Base-by-base conservation (phyloP, 2,113 vertebrate genomes). In the Machaerirhynchus nigripectus region DNA sequence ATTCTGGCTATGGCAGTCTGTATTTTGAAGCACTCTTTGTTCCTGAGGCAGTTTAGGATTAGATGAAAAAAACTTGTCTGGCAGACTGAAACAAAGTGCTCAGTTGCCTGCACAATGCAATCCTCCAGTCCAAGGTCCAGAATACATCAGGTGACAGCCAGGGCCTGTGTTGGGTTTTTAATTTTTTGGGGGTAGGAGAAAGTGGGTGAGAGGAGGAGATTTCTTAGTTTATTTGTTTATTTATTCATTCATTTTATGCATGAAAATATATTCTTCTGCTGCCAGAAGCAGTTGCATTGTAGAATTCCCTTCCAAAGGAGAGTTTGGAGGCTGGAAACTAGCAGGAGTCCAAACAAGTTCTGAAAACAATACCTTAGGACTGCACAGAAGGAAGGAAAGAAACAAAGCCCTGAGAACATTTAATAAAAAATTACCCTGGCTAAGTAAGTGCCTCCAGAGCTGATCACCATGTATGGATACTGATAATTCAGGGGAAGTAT, bases 61-160 rank as follows among this genome's bases (percentile, higher is more conserved):
- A 88, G 71, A 93, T 77, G 70, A 77, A 88, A 96, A 94, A 81
- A 93, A 64, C 49, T 71, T 68, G 63, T 92, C 79, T 90, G 83
- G 64, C 40, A 26, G 76, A 52, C 75, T 81, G 55, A 83, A 57
- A 55, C 26, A 2, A 65, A 91, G 22, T 27, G 18, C 42, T 93
- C 35, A 13, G 9, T 31, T 83, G 76, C 42, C 47, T 88, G 35
- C 15, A 40, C 18, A 35, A 56, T 63, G 16, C 52, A 50, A 35
- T 39, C 33, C 9, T 86, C 33, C 30, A 59, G 37, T 22, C 37
- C 26, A 46, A 50, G 40, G 79, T 80, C 73, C 55, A 84, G 50
- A 50, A 88, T 57, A 84, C n/a, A 39, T 68, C 39, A 86, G 30
- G 22, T 86, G 79, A 59, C 30, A 33, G 20, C 14, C 8, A 31